Percentiles rank a stretch among this genome's conserved stretches.
Conservation (phyloP, 2,888 invertebrate species). For the Mythimna pallens region DNA sequence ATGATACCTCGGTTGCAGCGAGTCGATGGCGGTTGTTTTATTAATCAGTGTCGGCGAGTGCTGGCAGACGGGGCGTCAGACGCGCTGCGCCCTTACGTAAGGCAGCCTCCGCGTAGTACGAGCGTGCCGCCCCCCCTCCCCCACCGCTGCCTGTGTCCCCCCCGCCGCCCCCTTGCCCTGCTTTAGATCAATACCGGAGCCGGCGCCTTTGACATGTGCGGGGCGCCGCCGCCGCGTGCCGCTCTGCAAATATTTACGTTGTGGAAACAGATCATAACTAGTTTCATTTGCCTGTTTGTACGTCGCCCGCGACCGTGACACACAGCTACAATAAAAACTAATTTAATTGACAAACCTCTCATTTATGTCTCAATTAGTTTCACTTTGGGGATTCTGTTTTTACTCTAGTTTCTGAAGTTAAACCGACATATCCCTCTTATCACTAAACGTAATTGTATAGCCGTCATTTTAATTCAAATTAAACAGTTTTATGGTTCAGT, state of each 20-base stretch:
- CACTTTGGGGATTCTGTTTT: conserved; percentile 14
- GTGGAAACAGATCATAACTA: conserved; percentile 89
- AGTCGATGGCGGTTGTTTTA: conserved; percentile 84
- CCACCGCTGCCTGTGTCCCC: conserved; percentile 44
- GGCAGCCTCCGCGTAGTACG: conserved; percentile 81
- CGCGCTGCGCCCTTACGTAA: conserved; percentile 88
- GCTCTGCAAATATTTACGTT: conserved; percentile 89
- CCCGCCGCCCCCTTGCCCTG: conserved; percentile 64
- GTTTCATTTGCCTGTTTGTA: conserved; percentile 83
- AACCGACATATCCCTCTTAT: conserved; percentile 1
- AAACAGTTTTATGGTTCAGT: conserved; percentile 31
- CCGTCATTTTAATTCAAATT: conserved; percentile 18
- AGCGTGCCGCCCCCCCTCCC: conserved; percentile 67
- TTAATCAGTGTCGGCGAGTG: conserved; percentile 82
- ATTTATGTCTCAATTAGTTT: conserved; percentile 63
- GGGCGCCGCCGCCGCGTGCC: conserved; percentile 81
- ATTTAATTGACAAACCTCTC: conserved; percentile 71
- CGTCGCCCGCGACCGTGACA: conserved; percentile 58
- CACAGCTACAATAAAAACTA: conserved; percentile 67
- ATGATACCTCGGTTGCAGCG: conserved; percentile 80
- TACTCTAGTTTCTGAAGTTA: neutral
- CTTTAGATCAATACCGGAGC: conserved; percentile 89
- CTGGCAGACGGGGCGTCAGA: conserved; percentile 87
- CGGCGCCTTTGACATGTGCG: conserved; percentile 90
- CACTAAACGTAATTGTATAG: conserved; percentile 13